phyloP scores from a whole-genome alignment of 2,113 vertebrate genomes.

The Opisthocomus hoazin region DNA sequence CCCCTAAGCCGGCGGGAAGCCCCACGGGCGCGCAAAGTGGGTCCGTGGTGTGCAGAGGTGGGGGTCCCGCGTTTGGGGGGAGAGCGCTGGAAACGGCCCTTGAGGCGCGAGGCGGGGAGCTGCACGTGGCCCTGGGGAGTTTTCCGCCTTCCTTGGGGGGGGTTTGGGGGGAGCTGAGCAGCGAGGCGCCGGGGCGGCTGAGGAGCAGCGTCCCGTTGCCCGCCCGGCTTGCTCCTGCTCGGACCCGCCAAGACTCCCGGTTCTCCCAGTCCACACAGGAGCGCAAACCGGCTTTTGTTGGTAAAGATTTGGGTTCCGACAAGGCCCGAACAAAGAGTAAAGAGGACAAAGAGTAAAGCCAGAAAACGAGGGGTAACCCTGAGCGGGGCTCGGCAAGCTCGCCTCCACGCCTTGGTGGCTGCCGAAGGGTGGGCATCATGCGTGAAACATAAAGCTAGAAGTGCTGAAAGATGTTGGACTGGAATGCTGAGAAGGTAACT shows the following conservation, averaged over 20 bases:
- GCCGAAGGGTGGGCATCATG: fast-evolving
- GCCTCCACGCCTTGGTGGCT: fast-evolving
- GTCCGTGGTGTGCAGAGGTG: neutral
- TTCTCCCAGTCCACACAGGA: neutral
- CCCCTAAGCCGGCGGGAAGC: fast-evolving
- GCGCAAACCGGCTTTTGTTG: neutral
- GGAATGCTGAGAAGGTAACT: neutral
- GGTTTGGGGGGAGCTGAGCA: neutral
- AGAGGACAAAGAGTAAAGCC: neutral
- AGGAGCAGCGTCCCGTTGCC: neutral
- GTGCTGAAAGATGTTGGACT: neutral
- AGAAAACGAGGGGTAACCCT: neutral
- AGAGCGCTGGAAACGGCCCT: fast-evolving
- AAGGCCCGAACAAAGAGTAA: neutral
- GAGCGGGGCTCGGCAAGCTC: neutral
- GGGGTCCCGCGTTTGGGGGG: neutral
- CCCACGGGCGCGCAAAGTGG: fast-evolving
- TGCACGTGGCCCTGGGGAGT: neutral
- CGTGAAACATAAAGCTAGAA: neutral
- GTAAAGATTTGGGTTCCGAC: neutral
- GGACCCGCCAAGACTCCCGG: fast-evolving
- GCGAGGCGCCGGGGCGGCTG: fast-evolving
- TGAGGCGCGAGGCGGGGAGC: neutral
- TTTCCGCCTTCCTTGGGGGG: fast-evolving
- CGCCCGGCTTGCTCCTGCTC: neutral